Evolutionary conservation across 2,888 invertebrate genomes (phyloP).

Genomic region (Lycocerus yunnanus): DNA sequence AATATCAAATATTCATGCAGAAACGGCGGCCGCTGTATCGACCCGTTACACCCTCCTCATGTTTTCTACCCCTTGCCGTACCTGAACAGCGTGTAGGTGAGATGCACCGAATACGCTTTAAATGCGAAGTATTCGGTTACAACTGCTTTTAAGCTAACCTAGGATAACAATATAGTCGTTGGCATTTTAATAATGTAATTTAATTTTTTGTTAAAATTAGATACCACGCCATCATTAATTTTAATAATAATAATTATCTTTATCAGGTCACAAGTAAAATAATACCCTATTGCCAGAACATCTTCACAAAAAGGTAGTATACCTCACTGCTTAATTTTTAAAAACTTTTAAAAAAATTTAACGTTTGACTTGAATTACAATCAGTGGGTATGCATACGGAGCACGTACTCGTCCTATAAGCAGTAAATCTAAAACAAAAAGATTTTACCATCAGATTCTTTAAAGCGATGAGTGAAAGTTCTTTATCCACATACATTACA

Average conservation of each 20-base stretch:
- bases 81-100: constrained; percentile 32
- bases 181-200: not conserved
- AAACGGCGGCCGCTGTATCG: constrained; percentile 51
- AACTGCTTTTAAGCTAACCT: constrained; percentile 10
- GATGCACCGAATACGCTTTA: constrained; percentile 10
- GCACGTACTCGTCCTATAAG: not conserved
- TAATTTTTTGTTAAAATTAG: not conserved
- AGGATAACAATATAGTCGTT: constrained; percentile 10
- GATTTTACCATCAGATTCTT: not conserved
- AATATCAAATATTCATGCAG: constrained; percentile 53
- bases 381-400: not conserved
- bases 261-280: too few relatives aligned
- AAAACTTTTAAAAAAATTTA: not conserved
- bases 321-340: too few relatives aligned
- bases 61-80: constrained; percentile 29
- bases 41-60: constrained; percentile 39
- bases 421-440: too few relatives aligned
- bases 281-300: too few relatives aligned
- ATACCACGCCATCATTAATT: not conserved
- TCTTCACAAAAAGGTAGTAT: too few relatives aligned
- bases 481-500: not conserved
- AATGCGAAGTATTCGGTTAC: not conserved
- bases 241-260: not conserved
- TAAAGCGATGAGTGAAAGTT: not conserved
- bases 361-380: not conserved